phyloP scores from a whole-genome alignment of 2,113 vertebrate genomes.

The Odontesthes bonariensis region DNA sequence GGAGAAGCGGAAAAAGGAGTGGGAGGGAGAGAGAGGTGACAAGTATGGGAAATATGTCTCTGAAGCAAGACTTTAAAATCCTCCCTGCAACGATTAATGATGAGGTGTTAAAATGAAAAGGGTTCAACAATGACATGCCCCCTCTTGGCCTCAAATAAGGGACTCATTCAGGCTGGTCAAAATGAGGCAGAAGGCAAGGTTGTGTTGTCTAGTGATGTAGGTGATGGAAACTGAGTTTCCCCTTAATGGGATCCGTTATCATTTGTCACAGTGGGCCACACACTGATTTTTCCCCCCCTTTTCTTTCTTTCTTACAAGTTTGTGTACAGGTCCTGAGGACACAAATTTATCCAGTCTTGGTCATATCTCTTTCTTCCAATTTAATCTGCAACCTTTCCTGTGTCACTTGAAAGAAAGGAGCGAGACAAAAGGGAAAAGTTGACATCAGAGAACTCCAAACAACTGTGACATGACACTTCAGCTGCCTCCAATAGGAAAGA shows the following conservation, averaged over 20 bases:
- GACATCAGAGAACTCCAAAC: neutral
- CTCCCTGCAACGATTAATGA: constrained; percentile 52
- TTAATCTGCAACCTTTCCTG: no score
- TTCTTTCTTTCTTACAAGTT: constrained; percentile 9
- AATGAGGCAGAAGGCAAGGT: constrained; percentile 14
- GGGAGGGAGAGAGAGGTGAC: constrained; percentile 43
- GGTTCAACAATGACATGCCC: constrained; percentile 43
- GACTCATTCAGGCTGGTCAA: constrained; percentile 33
- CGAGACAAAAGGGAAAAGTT: neutral
- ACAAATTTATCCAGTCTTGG: neutral
- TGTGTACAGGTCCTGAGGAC: neutral
- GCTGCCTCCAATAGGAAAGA: neutral
- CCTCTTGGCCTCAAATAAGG: constrained; percentile 45
- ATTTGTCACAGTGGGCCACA: constrained; percentile 32
- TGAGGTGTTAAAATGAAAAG: constrained; percentile 56
- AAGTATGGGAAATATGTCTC: constrained; percentile 37
- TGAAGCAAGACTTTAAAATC: constrained; percentile 35
- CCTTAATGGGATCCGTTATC: constrained; percentile 29
- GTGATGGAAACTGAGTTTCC: constrained; percentile 44
- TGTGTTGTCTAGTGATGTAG: constrained; percentile 41
- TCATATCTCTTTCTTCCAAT: no score
- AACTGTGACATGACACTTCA: neutral
- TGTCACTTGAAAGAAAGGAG: no score
- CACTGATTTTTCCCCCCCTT: constrained; percentile 3
- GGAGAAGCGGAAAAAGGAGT: constrained; percentile 24